Evolutionary conservation across 2,113 vertebrate genomes (phyloP).

Genomic region (Notechis scutatus): DNA sequence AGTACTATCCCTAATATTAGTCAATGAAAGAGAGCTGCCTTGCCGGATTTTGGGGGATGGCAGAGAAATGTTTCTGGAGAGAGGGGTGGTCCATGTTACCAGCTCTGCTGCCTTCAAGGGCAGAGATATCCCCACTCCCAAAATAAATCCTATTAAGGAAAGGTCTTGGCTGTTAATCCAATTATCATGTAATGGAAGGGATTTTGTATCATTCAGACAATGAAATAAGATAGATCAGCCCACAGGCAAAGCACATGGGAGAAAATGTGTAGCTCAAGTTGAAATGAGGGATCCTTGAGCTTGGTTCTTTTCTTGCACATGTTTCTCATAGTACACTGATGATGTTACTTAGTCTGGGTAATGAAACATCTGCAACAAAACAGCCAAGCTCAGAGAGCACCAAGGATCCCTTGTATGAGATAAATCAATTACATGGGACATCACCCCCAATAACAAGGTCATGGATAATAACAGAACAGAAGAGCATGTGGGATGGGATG

Average conservation of each 20-base stretch:
- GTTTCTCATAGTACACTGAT: background rate
- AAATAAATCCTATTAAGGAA: background rate
- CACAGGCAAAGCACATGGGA: background rate
- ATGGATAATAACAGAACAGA: background rate
- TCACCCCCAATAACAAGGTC: background rate
- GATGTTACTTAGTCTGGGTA: background rate
- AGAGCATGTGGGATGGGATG: too few relatives aligned
- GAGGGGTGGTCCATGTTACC: background rate
- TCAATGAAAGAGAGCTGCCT: background rate
- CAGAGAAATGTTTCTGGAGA: background rate
- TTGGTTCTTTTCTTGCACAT: background rate
- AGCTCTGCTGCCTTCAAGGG: background rate
- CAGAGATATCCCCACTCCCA: background rate
- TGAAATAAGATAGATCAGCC: background rate
- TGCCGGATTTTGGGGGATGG: background rate
- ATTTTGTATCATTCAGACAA: background rate
- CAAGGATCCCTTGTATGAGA: background rate
- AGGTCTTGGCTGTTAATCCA: background rate
- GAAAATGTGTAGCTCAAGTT: background rate
- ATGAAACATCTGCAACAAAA: background rate
- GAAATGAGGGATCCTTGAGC: background rate
- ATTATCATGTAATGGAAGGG: background rate
- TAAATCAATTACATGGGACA: background rate
- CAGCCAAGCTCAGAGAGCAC: background rate
- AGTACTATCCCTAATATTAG: background rate